A percentile compares a stretch with the other conserved stretches of the same genome.
Conservation (phyloP, 2,113 vertebrate genomes). For the Terrapene triunguis region DNA sequence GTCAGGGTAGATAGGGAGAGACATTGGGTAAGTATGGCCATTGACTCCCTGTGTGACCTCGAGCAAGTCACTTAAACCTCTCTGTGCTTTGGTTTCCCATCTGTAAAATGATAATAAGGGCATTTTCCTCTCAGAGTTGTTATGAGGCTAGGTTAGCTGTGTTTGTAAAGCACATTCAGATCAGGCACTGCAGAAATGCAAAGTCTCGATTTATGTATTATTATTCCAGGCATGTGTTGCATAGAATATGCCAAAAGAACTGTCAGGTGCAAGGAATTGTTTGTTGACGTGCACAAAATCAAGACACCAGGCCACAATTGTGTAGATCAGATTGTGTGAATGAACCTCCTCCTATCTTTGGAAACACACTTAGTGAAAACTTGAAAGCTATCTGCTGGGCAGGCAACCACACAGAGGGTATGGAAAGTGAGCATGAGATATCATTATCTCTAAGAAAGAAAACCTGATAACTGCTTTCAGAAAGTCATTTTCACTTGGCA, state of each 20-base stretch:
- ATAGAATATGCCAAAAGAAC: neutral
- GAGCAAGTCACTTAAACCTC: neutral
- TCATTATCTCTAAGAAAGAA: neutral
- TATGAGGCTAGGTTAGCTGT: neutral
- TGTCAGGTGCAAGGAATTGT: neutral
- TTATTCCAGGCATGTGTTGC: neutral
- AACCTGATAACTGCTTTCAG: conserved; percentile 17
- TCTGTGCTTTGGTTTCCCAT: neutral
- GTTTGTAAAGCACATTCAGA: neutral
- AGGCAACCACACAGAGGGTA: neutral
- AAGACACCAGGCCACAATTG: neutral
- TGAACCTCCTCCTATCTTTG: neutral
- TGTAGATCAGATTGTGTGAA: neutral
- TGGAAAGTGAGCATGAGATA: neutral
- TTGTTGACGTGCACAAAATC: neutral
- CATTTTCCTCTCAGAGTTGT: neutral
- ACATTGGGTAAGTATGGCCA: neutral
- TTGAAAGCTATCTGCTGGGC: neutral
- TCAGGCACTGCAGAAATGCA: neutral
- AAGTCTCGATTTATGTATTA: neutral
- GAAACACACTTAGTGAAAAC: conserved; percentile 5
- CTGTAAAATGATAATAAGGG: neutral
- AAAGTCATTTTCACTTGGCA: neutral
- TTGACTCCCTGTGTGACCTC: neutral
- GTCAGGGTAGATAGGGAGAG: neutral